Base-by-base conservation (phyloP, 92 coral and sea anemone species). In the Epizoanthus rinbou region DNA sequence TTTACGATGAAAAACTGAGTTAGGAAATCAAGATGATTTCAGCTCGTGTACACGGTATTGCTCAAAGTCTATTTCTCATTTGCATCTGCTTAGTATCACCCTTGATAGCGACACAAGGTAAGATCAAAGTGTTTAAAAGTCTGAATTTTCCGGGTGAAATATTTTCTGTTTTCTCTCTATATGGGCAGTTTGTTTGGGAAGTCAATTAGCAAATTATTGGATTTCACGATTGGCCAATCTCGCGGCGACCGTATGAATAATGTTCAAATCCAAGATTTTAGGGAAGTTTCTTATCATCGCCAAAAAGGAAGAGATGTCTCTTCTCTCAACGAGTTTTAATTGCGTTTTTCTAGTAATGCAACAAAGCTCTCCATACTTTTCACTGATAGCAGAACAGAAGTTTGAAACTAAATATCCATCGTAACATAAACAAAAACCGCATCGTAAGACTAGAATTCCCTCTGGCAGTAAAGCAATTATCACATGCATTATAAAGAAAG, bases 21-120 rank as follows among this genome's bases (percentile, higher is more conserved):
- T 41, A 16, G 56, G 43, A 59, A 62, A 57, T 45, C 47, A 6
- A 41, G 64, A 75, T 33, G 67, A 18, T 47, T 8, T 8, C 14
- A 10, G 54, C 2, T 7, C 54, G 54, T 9, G 7, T 0, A 47
- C 54, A 47, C 0, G 0, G 15, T 47, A 9, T 62, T 39, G 6
- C 21, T 14, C 43, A 24, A 62, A 57, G 57, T 11, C 11, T 62
- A 33, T 35, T 63, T 4, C 39, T 78, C 22, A 17, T 15, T 5
- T 37, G 28, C 0, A 41, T 24, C 15, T 78, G 47, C 14, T 1
- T 62, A 23, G 35, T 62, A 21, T 60, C 57, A 60, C 25, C 82
- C 5, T 62, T 57, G 3, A 33, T 37, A 21, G 15, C 58, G 37
- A 39, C 3, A 43, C 54, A 62, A 78, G 82, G 82, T 78, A 60